Base-by-base conservation (phyloP, 2,797 vertebrate species). In the Lemur catta region DNA sequence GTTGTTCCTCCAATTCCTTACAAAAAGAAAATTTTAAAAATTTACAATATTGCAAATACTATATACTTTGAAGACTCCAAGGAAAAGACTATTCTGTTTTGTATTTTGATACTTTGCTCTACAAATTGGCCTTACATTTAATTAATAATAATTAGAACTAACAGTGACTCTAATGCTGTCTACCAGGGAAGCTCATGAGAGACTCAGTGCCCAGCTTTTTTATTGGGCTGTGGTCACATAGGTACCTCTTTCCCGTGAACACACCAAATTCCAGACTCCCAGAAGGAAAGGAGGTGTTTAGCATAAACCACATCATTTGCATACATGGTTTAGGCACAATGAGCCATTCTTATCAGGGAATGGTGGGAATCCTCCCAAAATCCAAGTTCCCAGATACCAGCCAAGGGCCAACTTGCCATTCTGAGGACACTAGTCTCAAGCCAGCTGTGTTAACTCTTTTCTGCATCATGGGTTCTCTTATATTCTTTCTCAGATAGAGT, bases 1-100 rank as follows among this genome's bases (percentile, higher is more conserved):
- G 99, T 97, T 99, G 99, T 98, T 99, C 99, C 97, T 99, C 99
- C 98, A 99, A 98, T 96, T 99, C 99, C 99, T 99, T 96, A 93
- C 90, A 90, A 97, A 97, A 97, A 63, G 55, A 74, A 67, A 96
- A 61, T 35, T 59, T 63, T 18, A 12, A 30, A 96, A 94, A 38
- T 97, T 67, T 96, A 96, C 76, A 61, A 88, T 52, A 76, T 7
- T 93, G 63, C 6, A 80, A 61, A 63, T 71, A 94, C 28, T 30
- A 22, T 55, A 89, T 26, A 82, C 24, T 41, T 93, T 20, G 20
- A 81, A 88, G 74, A 55, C 5, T 57, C 14, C 9, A 93, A 91
- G 79, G 78, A 84, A 95, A 92, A 95, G 22, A 80, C 18, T 50
- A 46, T 79, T 61, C 63, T 78, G 18, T 71, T 95, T 88, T 92